phyloP scores from a whole-genome alignment of 2,113 vertebrate species.

The Oreotrochilus melanogaster region DNA sequence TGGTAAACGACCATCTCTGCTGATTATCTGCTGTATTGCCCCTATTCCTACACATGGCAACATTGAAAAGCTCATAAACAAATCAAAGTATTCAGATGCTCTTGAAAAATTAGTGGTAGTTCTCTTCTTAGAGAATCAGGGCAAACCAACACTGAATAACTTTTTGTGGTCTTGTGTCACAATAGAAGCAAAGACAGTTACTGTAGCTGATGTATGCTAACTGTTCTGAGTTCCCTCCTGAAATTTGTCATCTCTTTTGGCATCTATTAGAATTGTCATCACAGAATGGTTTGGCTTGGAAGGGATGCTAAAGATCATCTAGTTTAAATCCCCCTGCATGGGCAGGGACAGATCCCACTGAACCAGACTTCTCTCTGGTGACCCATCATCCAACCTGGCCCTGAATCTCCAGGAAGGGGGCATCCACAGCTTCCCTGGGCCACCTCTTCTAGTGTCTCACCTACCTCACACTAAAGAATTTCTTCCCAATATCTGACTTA shows the following conservation, averaged over 20 bases:
- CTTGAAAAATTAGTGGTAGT: neutral
- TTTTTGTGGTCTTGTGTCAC: neutral
- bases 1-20: neutral
- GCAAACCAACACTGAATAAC: neutral
- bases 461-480: too few species aligned
- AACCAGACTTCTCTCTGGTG: too few species aligned
- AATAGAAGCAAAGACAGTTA: neutral
- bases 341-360: too few species aligned
- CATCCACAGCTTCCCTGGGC: too few species aligned
- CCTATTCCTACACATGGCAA: neutral
- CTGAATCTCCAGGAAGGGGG: too few species aligned
- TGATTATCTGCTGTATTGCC: neutral
- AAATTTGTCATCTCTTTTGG: neutral
- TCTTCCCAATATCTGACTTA: too few species aligned
- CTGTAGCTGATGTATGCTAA: neutral
- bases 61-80: neutral
- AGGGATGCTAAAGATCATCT: too few species aligned
- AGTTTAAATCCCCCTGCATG: too few species aligned
- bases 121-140: neutral
- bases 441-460: too few species aligned
- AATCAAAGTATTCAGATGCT: neutral
- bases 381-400: too few species aligned
- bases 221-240: neutral
- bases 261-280: neutral
- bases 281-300: too few species aligned